Conservation (phyloP, 2,113 vertebrate genomes). For the Onychorhynchus coronatus region DNA sequence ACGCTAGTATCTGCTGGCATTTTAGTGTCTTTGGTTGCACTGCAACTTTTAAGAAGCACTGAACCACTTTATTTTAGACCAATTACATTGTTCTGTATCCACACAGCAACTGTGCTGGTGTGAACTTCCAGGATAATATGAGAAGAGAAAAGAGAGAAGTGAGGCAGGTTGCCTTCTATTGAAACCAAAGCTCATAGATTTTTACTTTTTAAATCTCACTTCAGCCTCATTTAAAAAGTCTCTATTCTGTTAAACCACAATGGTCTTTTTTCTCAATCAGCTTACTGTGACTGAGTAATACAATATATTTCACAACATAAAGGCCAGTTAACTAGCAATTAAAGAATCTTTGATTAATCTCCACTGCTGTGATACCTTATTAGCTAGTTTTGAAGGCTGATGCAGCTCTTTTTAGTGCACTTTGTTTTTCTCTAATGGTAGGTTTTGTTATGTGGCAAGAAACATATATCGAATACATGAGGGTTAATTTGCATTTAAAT, state of each 20-base stretch:
- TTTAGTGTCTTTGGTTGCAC: not conserved
- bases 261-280: not conserved
- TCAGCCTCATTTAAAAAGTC: not conserved
- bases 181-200: not conserved
- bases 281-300: not conserved
- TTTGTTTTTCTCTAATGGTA: slow-evolving; percentile 19
- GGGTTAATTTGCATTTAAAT: slow-evolving; percentile 46
- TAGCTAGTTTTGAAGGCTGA: not conserved
- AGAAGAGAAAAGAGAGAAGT: not conserved
- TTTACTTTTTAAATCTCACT: not conserved
- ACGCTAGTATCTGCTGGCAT: not conserved
- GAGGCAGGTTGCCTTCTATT: not conserved
- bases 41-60: not conserved
- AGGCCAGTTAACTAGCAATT: slow-evolving; percentile 22
- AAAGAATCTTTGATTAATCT: slow-evolving; percentile 25
- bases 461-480: not conserved
- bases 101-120: not conserved
- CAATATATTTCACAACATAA: not conserved
- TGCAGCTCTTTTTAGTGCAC: not conserved
- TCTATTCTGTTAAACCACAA: not conserved
- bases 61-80: not conserved
- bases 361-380: not conserved
- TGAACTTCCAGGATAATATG: not conserved
- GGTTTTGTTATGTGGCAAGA: not conserved
- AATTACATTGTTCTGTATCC: not conserved